Conservation (phyloP, 2,888 invertebrate species). For the Apamea epomidion region DNA sequence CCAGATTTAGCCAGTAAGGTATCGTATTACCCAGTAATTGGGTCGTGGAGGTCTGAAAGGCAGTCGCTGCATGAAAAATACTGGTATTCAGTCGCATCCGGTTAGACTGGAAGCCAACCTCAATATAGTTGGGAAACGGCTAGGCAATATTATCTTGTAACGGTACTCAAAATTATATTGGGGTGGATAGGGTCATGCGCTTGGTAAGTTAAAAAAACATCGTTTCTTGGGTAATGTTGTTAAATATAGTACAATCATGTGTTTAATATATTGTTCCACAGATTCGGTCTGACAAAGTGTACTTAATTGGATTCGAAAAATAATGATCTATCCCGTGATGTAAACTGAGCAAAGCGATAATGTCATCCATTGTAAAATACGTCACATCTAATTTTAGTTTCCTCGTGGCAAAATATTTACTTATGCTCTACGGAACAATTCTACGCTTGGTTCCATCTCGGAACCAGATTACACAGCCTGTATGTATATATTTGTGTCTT, state of each 20-base stretch:
- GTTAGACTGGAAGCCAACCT: no score
- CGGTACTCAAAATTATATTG: not conserved
- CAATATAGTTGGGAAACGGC: no score
- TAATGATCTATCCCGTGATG: not conserved
- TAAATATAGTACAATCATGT: not conserved
- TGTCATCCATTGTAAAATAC: not conserved
- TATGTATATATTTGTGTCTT: constrained; percentile 20
- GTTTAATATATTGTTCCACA: not conserved
- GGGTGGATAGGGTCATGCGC: not conserved
- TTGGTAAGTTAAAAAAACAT: not conserved
- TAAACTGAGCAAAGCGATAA: not conserved
- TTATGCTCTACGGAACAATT: not conserved
- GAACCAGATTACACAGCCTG: constrained; percentile 23
- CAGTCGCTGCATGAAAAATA: no score
- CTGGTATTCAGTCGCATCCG: no score
- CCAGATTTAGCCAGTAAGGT: no score
- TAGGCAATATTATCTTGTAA: not conserved
- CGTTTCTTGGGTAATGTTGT: not conserved
- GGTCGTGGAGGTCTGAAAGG: no score
- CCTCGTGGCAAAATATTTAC: not conserved
- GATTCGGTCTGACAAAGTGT: not conserved
- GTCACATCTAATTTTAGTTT: not conserved
- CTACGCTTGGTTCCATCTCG: constrained; percentile 11
- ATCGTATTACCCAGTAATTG: no score
- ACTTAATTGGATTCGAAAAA: constrained; percentile 2